A percentile compares a stretch with the other conserved stretches of the same genome.
Conservation (phyloP, 2,888 invertebrate species). For the Argynnis bischoffii region DNA sequence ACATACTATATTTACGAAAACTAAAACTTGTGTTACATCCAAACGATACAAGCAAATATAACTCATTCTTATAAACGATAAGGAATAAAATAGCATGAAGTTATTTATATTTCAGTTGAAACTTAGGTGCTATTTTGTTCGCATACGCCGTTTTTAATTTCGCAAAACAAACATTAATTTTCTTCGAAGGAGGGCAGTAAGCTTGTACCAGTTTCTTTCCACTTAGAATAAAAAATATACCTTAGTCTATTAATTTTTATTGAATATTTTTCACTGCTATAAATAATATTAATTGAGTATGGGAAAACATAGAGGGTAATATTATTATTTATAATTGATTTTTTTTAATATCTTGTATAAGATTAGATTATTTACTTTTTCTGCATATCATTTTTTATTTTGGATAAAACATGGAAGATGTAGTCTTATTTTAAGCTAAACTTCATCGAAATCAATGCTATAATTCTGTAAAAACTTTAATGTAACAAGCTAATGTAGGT, state of each 20-base stretch:
- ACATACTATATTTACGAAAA: slow-evolving; percentile 24
- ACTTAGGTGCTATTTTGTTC: slow-evolving; percentile 32
- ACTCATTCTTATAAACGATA: slow-evolving; percentile 7
- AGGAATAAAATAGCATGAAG: slow-evolving; percentile 10
- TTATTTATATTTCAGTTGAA: slow-evolving; percentile 6
- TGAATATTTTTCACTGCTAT: neutral
- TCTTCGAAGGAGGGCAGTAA: slow-evolving; percentile 49
- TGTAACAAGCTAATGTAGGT: too few species aligned
- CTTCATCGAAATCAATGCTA: too few species aligned
- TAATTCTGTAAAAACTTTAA: too few species aligned
- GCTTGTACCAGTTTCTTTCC: slow-evolving; percentile 35
- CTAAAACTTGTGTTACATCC: neutral
- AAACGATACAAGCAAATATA: slow-evolving; percentile 7
- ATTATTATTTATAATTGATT: too few species aligned
- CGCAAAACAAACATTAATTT: slow-evolving; percentile 73
- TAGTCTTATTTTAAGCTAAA: too few species aligned
- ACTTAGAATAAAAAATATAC: slow-evolving; percentile 23
- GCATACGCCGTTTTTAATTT: slow-evolving; percentile 66
- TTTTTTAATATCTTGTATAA: too few species aligned
- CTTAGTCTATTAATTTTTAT: neutral
- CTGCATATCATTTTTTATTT: too few species aligned
- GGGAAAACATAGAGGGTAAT: too few species aligned
- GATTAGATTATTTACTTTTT: too few species aligned
- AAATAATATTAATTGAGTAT: neutral
- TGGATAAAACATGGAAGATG: too few species aligned